Evolutionary conservation across 2,888 invertebrate genomes (phyloP).

Genomic region (Drosophila fulvimacula): DNA sequence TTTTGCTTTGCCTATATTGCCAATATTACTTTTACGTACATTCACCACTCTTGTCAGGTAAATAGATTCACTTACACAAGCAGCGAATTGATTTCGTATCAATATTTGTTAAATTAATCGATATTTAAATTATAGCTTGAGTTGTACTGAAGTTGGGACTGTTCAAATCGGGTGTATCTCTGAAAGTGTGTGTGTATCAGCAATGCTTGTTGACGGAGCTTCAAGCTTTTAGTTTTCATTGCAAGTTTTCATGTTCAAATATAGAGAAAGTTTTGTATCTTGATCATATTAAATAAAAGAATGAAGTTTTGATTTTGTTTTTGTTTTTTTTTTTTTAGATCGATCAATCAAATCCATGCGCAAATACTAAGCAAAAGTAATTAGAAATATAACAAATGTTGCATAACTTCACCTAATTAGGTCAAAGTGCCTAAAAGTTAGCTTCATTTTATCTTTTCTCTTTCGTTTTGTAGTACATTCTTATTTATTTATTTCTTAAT

Average conservation of each 20-base stretch:
- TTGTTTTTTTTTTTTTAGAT: slow-evolving; percentile 16
- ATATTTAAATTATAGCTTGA: slow-evolving; percentile 8
- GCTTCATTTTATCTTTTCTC: not conserved
- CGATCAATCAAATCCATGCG: slow-evolving; percentile 59
- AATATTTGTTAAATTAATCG: not conserved
- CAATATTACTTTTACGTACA: slow-evolving; percentile 35
- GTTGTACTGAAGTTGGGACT: not conserved
- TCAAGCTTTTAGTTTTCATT: not conserved
- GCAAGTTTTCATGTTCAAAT: slow-evolving; percentile 1
- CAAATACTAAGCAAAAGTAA: slow-evolving; percentile 41
- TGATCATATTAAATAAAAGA: slow-evolving; percentile 22
- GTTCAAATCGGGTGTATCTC: not conserved
- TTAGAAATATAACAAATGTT: slow-evolving; percentile 27
- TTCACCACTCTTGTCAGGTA: slow-evolving; percentile 20
- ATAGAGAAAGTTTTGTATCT: not conserved
- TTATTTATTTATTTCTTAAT: no score
- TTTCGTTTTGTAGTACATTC: no score
- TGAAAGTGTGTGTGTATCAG: not conserved
- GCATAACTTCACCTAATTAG: slow-evolving; percentile 28
- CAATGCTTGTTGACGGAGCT: slow-evolving; percentile 9
- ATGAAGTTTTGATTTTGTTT: not conserved
- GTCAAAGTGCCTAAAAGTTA: not conserved
- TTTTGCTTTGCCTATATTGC: not conserved
- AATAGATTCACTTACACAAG: slow-evolving; percentile 24
- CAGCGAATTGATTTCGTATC: not conserved